These are phyloP conservation scores for Hippocampus kuda DNA, from an alignment of 2,797 vertebrate genomes.

Conservation along the genomic window DNA sequence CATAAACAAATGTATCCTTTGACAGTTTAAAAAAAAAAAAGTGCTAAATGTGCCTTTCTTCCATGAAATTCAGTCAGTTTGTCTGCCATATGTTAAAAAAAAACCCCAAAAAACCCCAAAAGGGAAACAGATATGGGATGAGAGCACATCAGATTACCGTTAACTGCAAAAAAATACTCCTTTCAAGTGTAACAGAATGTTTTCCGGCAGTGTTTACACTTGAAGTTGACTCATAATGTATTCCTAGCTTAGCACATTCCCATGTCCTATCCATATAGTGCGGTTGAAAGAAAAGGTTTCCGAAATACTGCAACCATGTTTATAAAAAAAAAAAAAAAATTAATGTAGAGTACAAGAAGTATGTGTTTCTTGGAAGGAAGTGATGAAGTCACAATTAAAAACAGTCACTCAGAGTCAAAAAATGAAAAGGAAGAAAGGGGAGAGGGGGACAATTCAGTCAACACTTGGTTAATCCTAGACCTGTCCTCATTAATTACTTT, in stretches of 20 bases:
- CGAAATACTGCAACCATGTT: neutral
- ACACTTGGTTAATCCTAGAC: no score
- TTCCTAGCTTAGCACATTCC: neutral
- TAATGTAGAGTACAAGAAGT: neutral
- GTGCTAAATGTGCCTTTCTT: neutral
- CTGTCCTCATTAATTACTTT: neutral
- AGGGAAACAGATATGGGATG: no score
- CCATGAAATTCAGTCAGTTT: neutral
- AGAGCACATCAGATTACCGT: neutral
- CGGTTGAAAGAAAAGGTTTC: neutral
- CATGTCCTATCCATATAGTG: neutral
- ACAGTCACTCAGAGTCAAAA: neutral
- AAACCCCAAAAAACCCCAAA: no score
- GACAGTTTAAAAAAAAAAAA: neutral
- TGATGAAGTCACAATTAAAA: neutral
- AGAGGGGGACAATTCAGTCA: no score
- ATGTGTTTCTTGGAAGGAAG: neutral
- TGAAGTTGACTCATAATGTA: no score
- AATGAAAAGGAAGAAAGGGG: neutral
- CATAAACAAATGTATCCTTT: neutral
- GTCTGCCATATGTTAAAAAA: no score
- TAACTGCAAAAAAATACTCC: neutral
- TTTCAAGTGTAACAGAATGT: neutral
- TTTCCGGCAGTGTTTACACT: no score
- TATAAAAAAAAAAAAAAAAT: neutral